Evolutionary conservation across 2,888 invertebrate species (phyloP).

Genomic region (Nomada fucata): DNA sequence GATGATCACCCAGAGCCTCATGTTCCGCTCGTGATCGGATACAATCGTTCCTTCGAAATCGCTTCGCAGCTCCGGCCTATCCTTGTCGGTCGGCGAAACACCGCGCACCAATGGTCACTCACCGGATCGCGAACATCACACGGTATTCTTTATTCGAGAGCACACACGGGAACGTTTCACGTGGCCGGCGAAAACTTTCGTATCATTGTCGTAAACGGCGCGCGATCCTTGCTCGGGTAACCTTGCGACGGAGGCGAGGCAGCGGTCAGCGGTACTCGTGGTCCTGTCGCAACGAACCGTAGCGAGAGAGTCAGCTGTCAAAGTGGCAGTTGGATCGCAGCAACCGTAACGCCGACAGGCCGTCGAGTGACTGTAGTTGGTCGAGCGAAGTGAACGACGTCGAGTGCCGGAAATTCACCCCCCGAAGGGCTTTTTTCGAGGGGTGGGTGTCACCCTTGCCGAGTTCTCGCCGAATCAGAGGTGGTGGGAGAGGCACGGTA

Average conservation of each 20-base stretch:
- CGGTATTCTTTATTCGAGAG: conserved; percentile 14
- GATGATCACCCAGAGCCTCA: conserved; percentile 82
- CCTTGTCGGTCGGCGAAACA: conserved; percentile 26
- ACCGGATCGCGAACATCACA: conserved; percentile 63
- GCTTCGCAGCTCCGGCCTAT: conserved; percentile 12
- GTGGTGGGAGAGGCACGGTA: conserved; percentile 67
- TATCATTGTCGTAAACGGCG: conserved; percentile 24
- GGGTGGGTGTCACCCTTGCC: conserved; percentile 73
- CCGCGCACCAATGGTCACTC: conserved; percentile 66
- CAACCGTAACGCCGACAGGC: conserved; percentile 54
- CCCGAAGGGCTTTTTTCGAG: conserved; percentile 63
- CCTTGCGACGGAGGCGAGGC: neutral
- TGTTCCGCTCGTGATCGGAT: conserved; percentile 50
- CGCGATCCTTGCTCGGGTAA: neutral
- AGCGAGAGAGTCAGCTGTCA: conserved; percentile 36
- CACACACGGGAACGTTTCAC: neutral
- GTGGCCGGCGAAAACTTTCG: neutral
- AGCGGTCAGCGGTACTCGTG: neutral
- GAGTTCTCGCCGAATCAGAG: conserved; percentile 58
- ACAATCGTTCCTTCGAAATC: neutral
- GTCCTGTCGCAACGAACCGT: neutral
- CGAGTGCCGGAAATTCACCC: conserved; percentile 67
- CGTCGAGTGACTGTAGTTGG: conserved; percentile 60
- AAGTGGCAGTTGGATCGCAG: conserved; percentile 34
- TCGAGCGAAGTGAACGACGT: conserved; percentile 23